Evolutionary conservation across 2,113 vertebrate genomes (phyloP), one percentile per base, ranked within the genome.

Genomic region (Phrynocephalus versicolor): DNA sequence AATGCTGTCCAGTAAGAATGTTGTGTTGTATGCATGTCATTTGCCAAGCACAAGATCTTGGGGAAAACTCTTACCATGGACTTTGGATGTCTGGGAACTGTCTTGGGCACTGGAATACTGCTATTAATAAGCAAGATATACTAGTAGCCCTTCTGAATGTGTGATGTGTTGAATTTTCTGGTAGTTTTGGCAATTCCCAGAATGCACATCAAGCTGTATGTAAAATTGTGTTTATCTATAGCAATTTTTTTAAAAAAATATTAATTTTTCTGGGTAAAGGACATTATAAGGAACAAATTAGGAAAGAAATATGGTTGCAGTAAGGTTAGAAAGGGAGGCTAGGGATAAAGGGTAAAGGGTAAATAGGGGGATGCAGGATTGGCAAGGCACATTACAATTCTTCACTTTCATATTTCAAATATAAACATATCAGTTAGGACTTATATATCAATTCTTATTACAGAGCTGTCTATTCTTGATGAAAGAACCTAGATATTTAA

Each of bases 11-110:
- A 86, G 67, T 90, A 89, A 30, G 33, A n/a, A 62, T 90, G 76
- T 69, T 78, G 80, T 84, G 14, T 80, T 88, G 74, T 78, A 72
- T 87, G 88, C 76, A 89, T 71, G 88, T 79, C 90, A 73, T 76
- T 74, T 85, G 86, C 85, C 83, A 92, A 90, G 89, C 88, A 2
- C 39, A 90, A 79, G 81, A 76, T 87, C 92, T 69, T 82, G 69
- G 85, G 85, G 78, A 92, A n/a, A 85, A 67, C 55, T 73, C 76
- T 81, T 90, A 62, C 76, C 81, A 73, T 0, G 8, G 85, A 85
- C 35, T 80, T 27, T 58, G 87, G 73, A 79, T 88, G 79, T 77
- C 86, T 19, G 0, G 60, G 88, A 79, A 57, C 81, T 84, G 86
- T 82, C 25, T 84, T 90, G 74, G 88, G 84, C 86, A 58, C 10